phyloP scores from a whole-genome alignment of 2,888 invertebrate species.

The Ophion obscuratus region DNA sequence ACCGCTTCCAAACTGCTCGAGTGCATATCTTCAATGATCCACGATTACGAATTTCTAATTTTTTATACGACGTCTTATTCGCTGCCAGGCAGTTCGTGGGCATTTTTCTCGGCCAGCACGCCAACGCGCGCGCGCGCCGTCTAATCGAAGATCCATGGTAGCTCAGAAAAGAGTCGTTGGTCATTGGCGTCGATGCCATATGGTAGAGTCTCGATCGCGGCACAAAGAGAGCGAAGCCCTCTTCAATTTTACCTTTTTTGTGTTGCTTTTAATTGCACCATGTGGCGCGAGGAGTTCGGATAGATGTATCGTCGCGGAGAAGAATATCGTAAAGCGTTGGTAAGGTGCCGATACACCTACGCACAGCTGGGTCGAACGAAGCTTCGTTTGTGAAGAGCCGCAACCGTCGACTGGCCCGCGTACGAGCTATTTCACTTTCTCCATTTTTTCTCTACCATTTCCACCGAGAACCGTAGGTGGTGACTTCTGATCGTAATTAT shows the following conservation, averaged over 20 bases:
- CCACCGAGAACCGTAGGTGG: conserved; percentile 62
- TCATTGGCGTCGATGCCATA: conserved; percentile 72
- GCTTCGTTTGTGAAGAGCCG: conserved; percentile 74
- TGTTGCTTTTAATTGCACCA: conserved; percentile 81
- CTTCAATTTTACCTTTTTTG: conserved; percentile 68
- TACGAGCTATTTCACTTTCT: conserved; percentile 43
- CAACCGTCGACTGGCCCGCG: conserved; percentile 76
- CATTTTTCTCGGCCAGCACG: neutral
- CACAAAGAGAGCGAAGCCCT: conserved; percentile 76
- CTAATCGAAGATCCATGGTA: neutral
- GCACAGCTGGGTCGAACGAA: conserved; percentile 56
- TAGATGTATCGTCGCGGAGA: conserved; percentile 21
- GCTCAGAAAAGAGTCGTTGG: conserved; percentile 16
- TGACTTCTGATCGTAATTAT: conserved; percentile 29
- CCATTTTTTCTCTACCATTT: conserved; percentile 66
- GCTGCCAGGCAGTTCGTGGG: conserved; percentile 45
- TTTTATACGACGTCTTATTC: too few species aligned
- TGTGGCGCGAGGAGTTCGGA: conserved; percentile 76
- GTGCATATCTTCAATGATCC: too few species aligned
- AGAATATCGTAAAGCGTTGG: conserved; percentile 25
- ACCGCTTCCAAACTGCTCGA: too few species aligned
- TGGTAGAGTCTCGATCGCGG: conserved; percentile 76
- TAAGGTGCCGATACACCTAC: conserved; percentile 63
- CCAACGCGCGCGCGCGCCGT: conserved; percentile 23
- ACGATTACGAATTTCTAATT: too few species aligned